Evolutionary conservation across 1,140 invertebrate genomes (phyloP), one percentile per base, ranked within the genome.

Genomic region (Leptinotarsa undecemlineata): DNA sequence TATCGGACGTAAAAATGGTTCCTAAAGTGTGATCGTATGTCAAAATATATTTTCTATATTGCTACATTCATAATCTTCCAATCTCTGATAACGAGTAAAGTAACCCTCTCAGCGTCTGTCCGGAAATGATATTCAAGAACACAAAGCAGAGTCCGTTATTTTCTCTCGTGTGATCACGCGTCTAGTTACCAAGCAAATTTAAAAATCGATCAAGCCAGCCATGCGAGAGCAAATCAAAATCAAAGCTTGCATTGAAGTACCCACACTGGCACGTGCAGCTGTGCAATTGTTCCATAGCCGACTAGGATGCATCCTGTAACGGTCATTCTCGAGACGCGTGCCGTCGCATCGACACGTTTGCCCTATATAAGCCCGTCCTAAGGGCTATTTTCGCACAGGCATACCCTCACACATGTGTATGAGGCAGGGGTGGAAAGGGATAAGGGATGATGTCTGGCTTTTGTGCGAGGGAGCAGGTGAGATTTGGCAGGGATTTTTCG

Each of bases 271-370:
- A 77, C 76, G 78, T 79, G 78, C 78, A 79, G 78, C 77, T 79
- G 78, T 79, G 76, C 76, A 78, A 78, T 78, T 78, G 77, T 78
- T 76, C 74, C 73, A 76, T 47, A 20, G 57, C 13, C 64, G 71
- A 69, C 72, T 61, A 47, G 73, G 71, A 75, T 79, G 76, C 74
- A 79, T 79, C 78, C 78, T 79, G 78, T 79, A 79, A 79, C 78
- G 78, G 78, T 77, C 78, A 79, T 76, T 64, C 66, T 48, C 51
- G 17, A 69, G 78, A 77, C 78, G 78, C 78, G 78, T 79, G 78
- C 78, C 78, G 72, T 47, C 69, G 64, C 70, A 62, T 19, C 68
- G 62, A 57, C 47, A 73, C 47, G 26, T 48, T 2, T n/a, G n/a
- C 64, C 74, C 61, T 74, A 15, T 72, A 62, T 13, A 13, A 1